Base-by-base conservation (phyloP, 2,797 vertebrate genomes). In the Anguilla megastoma region DNA sequence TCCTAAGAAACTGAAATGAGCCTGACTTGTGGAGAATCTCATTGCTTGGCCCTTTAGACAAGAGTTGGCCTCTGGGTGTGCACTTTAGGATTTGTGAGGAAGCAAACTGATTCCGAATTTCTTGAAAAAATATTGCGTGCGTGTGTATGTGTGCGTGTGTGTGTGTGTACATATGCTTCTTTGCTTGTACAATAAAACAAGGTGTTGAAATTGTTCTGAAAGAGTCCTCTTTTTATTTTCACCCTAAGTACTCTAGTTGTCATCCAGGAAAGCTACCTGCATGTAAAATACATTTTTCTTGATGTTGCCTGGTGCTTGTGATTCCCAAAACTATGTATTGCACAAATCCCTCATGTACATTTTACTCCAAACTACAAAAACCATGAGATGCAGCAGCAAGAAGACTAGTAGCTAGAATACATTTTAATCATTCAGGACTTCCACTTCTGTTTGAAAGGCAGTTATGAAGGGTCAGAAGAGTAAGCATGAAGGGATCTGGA, bases 101-200 rank as follows among this genome's bases (percentile, higher is more conserved):
- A 86, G 89, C 89, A 91, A 91, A 87, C 16, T 45, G 63, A 85
- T 85, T 48, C 30, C 79, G 33, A 48, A 33, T 87, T 84, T 84
- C 85, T 66, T 83, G 54, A 56, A 71, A 89, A 66, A 76, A 85
- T 60, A n/a, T 36, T 89, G 41, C 41, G n/a, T 24, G 24, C 88
- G 84, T 89, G 88, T 71, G 60, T 90, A 69, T 76, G 91, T 88
- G 91, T 88, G 90, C 87, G 88, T 90, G 66, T 94, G 91, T 92
- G 91, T 90, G 92, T 91, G 89, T 95, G 95, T 96, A 94, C 94
- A 96, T 96, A 95, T 94, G 95, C 90, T 91, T 91, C 92, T 94
- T 94, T 94, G 95, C 95, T 96, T 95, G 95, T 94, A 94, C 89
- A 94, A 95, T 95, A 94, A 92, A 93, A 92, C 88, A 10, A 3